Evolutionary conservation across 2,113 vertebrate species (phyloP), one percentile per base, ranked within the genome.

Genomic region (Atherinomorus stipes): DNA sequence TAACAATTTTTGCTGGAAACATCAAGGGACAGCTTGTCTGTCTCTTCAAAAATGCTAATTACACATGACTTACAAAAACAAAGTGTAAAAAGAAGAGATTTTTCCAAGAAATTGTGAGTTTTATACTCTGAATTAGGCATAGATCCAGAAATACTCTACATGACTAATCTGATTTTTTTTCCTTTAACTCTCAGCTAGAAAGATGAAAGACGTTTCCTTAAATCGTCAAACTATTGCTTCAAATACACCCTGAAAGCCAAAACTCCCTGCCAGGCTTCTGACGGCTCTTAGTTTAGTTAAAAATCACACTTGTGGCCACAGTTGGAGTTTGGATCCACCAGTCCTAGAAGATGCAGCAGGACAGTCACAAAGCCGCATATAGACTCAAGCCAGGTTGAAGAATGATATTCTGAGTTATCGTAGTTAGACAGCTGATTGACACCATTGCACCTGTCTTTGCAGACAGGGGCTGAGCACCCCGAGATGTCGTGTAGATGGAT

Each of bases 401-500:
- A 50, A 22, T 74, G 62, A 52, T 44, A 78, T 15, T 7, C 0
- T 26, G 38, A 19, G 37, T 54, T 68, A 64, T 54, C 47, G 23
- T 31, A 54, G 56, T 40, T 50, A 26, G 83, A 76, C 81, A 66
- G 56, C 28, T 76, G 81, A 78, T 22, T 81, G 87, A 72, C 76
- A 85, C 28, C 4, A 8, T 37, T 16, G 57, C 51, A 76, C 67
- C 49, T 38, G 70, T 80, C 71, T n/a, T 18, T 67, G 51, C 58
- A 78, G 87, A 76, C 71, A 60, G 66, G 64, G 2, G 58, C 74
- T 69, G 62, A 44, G 51, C 50, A 69, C 60, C 63, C 34, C 23
- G 65, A 70, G 49, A 80, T 77, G 64, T 65, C 16, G 59, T 61
- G 66, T 51, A 56, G 79, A 71, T 72, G 58, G 71, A 83, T 73